phyloP scores from a whole-genome alignment of 2,888 invertebrate species.

The Laothoe populi region DNA sequence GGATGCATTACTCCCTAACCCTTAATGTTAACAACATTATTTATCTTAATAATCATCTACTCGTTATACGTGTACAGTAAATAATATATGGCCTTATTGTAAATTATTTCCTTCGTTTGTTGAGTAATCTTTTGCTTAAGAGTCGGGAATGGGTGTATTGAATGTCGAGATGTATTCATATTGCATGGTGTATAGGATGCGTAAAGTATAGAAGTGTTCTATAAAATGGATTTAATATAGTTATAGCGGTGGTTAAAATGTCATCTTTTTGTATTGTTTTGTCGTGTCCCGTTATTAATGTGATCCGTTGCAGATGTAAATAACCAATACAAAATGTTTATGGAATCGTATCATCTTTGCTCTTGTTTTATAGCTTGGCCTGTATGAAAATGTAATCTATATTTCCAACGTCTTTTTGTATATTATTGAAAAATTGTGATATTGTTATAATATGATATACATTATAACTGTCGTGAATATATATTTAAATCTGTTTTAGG shows the following conservation, averaged over 20 bases:
- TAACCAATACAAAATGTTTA: slow-evolving; percentile 54
- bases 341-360: slow-evolving; percentile 52
- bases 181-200: slow-evolving; percentile 68
- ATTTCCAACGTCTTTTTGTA: slow-evolving; percentile 79
- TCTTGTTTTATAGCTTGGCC: slow-evolving; percentile 81
- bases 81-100: slow-evolving; percentile 83
- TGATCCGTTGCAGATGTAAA: slow-evolving; percentile 41
- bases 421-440: slow-evolving; percentile 84
- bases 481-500: slow-evolving; percentile 62
- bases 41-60: slow-evolving; percentile 81
- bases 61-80: slow-evolving; percentile 83
- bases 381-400: slow-evolving; percentile 76
- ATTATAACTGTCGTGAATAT: slow-evolving; percentile 62
- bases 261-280: slow-evolving; percentile 60
- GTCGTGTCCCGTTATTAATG: slow-evolving; percentile 61
- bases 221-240: slow-evolving; percentile 65
- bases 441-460: slow-evolving; percentile 78
- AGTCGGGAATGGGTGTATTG: slow-evolving; percentile 61
- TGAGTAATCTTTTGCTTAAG: slow-evolving; percentile 70
- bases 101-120: slow-evolving; percentile 76
- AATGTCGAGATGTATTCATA: slow-evolving; percentile 54
- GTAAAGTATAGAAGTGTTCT: slow-evolving; percentile 72
- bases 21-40: slow-evolving; percentile 80
- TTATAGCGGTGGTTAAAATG: slow-evolving; percentile 62
- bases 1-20: slow-evolving; percentile 80